These are phyloP conservation scores for Maniola hyperantus DNA, from an alignment of 2,888 invertebrate genomes.

Conservation along the genomic window DNA sequence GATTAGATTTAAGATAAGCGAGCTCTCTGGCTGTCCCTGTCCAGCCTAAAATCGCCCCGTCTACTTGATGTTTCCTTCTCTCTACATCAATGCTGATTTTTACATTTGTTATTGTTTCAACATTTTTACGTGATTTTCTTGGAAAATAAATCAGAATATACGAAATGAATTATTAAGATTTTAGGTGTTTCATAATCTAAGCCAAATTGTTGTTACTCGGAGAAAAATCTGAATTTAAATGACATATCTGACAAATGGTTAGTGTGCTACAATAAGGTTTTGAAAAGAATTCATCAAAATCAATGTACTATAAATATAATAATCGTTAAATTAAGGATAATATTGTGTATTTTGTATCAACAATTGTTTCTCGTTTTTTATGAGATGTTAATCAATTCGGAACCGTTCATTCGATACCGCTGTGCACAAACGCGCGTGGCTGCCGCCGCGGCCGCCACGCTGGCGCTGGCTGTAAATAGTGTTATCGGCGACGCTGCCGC, in stretches of 20 bases:
- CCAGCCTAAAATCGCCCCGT: constrained; percentile 42
- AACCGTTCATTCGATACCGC: constrained; percentile 72
- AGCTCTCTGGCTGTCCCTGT: constrained; percentile 28
- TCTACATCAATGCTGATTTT: constrained; percentile 42
- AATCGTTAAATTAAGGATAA: constrained; percentile 79
- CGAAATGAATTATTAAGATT: constrained; percentile 57
- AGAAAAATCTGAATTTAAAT: constrained; percentile 82
- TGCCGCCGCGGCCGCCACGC: constrained; percentile 38
- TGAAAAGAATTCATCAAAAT: constrained; percentile 75
- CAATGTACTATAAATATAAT: constrained; percentile 79
- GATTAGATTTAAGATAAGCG: constrained; percentile 48
- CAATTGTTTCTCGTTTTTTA: constrained; percentile 78
- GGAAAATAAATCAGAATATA: constrained; percentile 56
- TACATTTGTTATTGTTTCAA: constrained; percentile 41
- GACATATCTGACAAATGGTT: constrained; percentile 83
- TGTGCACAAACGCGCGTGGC: constrained; percentile 74
- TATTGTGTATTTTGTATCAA: constrained; percentile 80
- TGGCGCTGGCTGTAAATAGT: constrained; percentile 73
- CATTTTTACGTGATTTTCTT: constrained; percentile 58
- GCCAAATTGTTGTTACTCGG: constrained; percentile 80
- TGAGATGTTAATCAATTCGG: constrained; percentile 74
- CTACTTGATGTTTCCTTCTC: constrained; percentile 42
- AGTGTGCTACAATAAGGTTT: constrained; percentile 82
- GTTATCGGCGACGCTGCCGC: constrained; percentile 60
- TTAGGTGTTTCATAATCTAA: constrained; percentile 67